Conservation (phyloP, 1,140 invertebrate species). For the Zaprionus vittiger region DNA sequence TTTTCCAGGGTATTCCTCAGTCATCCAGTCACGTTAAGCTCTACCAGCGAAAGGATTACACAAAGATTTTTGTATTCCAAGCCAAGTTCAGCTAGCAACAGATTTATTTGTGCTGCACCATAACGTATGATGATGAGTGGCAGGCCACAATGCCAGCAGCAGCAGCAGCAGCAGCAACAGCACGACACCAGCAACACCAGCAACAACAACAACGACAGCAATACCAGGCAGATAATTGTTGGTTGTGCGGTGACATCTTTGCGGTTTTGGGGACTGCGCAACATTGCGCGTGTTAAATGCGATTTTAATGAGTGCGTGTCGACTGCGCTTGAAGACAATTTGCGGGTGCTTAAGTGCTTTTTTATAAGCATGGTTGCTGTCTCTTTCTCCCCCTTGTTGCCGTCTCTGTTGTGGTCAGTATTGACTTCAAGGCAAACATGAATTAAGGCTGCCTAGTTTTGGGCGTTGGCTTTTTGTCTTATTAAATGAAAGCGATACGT, state of each 20-base stretch:
- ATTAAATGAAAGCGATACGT: slow-evolving; percentile 52
- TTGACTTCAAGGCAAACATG: slow-evolving; percentile 27
- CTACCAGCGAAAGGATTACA: background rate
- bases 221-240: slow-evolving; percentile 59
- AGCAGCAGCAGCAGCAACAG: background rate
- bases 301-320: slow-evolving; percentile 58
- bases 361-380: background rate
- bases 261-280: slow-evolving; percentile 24
- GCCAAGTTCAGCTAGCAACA: slow-evolving; percentile 47
- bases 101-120: slow-evolving; percentile 67
- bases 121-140: slow-evolving; percentile 61
- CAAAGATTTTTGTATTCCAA: slow-evolving; percentile 14
- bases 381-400: background rate
- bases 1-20: background rate
- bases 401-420: slow-evolving; percentile 8
- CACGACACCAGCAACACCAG: slow-evolving; percentile 17
- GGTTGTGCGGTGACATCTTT: slow-evolving; percentile 52
- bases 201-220: slow-evolving; percentile 16
- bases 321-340: slow-evolving; percentile 39
- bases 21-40: background rate
- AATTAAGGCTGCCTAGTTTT: slow-evolving; percentile 13
- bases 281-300: slow-evolving; percentile 39
- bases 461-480: slow-evolving; percentile 26
- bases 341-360: slow-evolving; percentile 24
- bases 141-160: slow-evolving; percentile 29